Percentiles rank a stretch among this genome's conserved stretches.
These are phyloP conservation scores for Gonocerus acuteangulatus DNA, from an alignment of 2,888 invertebrate species.

Conservation along the genomic window DNA sequence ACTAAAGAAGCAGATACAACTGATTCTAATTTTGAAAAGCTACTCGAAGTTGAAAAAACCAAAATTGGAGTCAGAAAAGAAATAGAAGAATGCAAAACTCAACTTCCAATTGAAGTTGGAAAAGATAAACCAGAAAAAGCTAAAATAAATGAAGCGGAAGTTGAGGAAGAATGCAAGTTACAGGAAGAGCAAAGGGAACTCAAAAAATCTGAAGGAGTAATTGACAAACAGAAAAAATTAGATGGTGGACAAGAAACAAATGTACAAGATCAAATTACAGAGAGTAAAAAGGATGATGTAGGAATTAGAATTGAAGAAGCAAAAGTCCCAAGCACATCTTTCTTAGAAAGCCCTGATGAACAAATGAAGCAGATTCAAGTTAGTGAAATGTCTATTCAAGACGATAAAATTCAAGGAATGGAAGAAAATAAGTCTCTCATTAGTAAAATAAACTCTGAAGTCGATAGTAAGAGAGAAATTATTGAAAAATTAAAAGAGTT, in stretches of 20 bases:
- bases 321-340: no score
- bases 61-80: not conserved
- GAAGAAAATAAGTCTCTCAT: not conserved
- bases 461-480: not conserved
- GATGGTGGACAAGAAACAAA: not conserved
- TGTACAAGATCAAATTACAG: not conserved
- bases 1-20: not conserved
- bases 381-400: not conserved
- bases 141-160: not conserved
- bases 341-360: not conserved
- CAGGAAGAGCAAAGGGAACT: not conserved
- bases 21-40: not conserved
- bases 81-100: not conserved
- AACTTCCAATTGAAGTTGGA: not conserved
- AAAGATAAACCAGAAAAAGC: not conserved
- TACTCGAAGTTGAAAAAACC: not conserved
- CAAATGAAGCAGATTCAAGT: not conserved
- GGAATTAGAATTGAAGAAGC: not conserved
- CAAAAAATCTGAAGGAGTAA: not conserved
- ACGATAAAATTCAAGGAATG: not conserved
- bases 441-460: not conserved
- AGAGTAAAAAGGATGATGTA: not conserved
- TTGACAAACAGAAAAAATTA: not conserved
- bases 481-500: conserved; percentile 1
- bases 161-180: not conserved